A percentile compares a stretch with the other conserved stretches of the same genome.
phyloP scores from a whole-genome alignment of 2,888 invertebrate genomes.

The Eretmocerus hayati region DNA sequence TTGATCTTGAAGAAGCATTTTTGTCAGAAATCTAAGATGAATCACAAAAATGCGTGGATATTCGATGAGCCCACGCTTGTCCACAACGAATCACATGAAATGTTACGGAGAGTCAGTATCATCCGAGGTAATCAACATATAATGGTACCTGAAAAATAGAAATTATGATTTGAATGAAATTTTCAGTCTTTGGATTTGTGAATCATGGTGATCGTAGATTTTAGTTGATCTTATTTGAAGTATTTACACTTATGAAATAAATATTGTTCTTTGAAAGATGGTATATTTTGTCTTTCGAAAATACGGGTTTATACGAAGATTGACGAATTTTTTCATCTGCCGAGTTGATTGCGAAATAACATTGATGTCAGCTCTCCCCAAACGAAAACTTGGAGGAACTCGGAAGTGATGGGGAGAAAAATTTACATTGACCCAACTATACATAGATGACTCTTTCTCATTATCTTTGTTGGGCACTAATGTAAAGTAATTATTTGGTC shows the following conservation, averaged over 20 bases:
- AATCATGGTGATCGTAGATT: not conserved
- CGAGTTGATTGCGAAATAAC: too few species aligned
- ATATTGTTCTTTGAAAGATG: not conserved
- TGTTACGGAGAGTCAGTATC: constrained; percentile 15
- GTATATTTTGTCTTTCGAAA: not conserved
- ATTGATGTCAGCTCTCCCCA: too few species aligned
- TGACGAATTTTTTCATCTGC: too few species aligned
- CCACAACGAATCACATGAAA: constrained; percentile 19
- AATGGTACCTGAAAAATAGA: constrained; percentile 15
- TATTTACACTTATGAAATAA: not conserved
- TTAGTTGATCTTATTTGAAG: not conserved
- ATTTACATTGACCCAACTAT: too few species aligned
- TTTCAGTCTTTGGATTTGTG: not conserved
- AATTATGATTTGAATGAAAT: not conserved
- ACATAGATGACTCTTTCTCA: too few species aligned
- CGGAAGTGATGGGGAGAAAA: too few species aligned
- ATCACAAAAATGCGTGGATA: constrained; percentile 18
- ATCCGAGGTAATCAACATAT: constrained; percentile 13
- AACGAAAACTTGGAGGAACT: too few species aligned
- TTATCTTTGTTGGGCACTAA: too few species aligned
- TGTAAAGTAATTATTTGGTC: too few species aligned
- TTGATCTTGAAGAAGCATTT: not conserved
- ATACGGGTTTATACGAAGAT: not conserved
- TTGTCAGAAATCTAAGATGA: constrained; percentile 16
- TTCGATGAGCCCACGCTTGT: constrained; percentile 14